These are phyloP conservation scores for Diglossa cyanea DNA, from an alignment of 2,797 vertebrate species.

Conservation along the genomic window DNA sequence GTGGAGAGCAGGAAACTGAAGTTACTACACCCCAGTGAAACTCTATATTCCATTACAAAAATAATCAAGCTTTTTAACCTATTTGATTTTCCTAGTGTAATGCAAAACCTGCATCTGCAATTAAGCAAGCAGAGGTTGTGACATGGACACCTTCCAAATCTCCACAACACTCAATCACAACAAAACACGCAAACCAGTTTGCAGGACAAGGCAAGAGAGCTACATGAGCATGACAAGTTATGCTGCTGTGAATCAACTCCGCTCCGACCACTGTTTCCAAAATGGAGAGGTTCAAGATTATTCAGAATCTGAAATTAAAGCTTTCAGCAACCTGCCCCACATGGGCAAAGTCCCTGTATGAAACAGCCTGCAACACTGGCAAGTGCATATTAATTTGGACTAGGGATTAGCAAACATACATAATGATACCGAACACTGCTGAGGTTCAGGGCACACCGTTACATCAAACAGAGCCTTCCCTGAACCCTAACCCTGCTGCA, in stretches of 20 bases:
- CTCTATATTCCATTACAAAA: not conserved
- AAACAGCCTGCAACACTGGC: not conserved
- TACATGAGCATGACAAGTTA: accelerated
- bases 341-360: not conserved
- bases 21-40: not conserved
- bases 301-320: not conserved
- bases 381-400: not conserved
- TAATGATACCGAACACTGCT: not conserved
- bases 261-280: not conserved
- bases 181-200: not conserved
- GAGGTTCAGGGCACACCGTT: not conserved
- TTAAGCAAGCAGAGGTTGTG: not conserved
- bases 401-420: not conserved
- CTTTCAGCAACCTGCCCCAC: not conserved
- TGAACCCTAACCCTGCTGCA: not conserved
- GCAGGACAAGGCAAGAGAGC: not conserved
- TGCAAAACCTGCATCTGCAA: not conserved
- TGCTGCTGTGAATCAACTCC: not conserved
- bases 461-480: not conserved
- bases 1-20: not conserved
- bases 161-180: not conserved
- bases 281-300: accelerated
- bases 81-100: not conserved
- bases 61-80: not conserved
- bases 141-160: not conserved